phyloP scores from a whole-genome alignment of 2,113 vertebrate genomes.

The Python bivittatus region DNA sequence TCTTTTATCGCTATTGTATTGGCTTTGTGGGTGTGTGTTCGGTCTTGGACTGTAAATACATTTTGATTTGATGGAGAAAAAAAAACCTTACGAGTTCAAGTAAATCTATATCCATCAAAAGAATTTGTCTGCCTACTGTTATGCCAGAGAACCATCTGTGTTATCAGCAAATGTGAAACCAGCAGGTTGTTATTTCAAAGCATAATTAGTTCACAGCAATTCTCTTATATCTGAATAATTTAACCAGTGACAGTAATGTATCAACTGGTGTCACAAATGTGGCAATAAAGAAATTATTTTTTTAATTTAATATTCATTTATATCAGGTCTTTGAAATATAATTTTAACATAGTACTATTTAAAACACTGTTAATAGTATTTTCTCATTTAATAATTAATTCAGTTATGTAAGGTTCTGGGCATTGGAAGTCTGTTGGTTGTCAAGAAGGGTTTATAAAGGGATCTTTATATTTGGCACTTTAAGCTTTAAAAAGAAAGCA shows the following conservation, averaged over 20 bases:
- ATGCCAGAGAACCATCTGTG: neutral
- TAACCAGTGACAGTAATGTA: constrained; percentile 44
- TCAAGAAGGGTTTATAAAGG: too few species aligned
- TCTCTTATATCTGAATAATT: constrained; percentile 1
- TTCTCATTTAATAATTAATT: too few species aligned
- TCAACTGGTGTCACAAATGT: constrained; percentile 28
- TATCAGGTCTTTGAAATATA: neutral
- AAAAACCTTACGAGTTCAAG: neutral
- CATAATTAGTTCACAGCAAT: constrained; percentile 15
- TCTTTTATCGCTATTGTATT: neutral
- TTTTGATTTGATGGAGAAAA: neutral
- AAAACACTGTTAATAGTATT: neutral
- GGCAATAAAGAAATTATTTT: neutral
- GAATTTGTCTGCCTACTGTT: neutral
- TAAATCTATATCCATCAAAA: constrained; percentile 9
- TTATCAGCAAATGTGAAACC: constrained; percentile 11
- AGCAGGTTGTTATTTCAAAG: constrained; percentile 35
- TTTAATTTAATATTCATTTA: neutral
- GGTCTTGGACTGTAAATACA: neutral
- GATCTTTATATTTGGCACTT: too few species aligned
- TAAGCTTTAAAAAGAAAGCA: too few species aligned
- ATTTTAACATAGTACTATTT: neutral
- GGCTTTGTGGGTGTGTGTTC: neutral
- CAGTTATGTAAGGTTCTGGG: too few species aligned
- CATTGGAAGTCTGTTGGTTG: too few species aligned